Evolutionary conservation across 2,113 vertebrate genomes (phyloP), one percentile per base, ranked within the genome.

Genomic region (Collichthys lucidus): DNA sequence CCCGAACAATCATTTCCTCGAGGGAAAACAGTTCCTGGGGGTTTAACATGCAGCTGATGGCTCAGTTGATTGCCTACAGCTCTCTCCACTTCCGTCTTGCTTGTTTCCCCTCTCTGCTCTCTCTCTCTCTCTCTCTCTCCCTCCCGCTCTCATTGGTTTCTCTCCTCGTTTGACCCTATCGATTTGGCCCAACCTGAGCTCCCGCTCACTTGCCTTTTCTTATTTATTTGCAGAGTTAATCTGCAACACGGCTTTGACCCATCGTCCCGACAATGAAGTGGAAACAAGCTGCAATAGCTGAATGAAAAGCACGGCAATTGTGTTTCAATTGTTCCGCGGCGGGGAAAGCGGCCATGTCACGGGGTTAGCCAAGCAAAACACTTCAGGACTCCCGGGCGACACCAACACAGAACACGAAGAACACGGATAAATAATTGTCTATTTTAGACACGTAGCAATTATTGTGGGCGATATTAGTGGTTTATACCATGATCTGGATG

Each of bases 211-310:
- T 20, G 31, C 73, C 59, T 80, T 85, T 80, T 81, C 79, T 76
- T 91, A 85, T 92, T 93, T 88, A 89, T 86, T 91, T 90, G 83
- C 87, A 53, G 80, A 70, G 84, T 89, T 93, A 89, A 90, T 92
- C 74, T 87, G 84, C 76, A 83, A 35, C 74, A 19, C 73, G 70
- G 84, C 86, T 84, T 78, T 91, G 86, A 89, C 91, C 89, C 80
- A 77, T 84, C 57, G 55, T 86, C 65, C 82, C 55, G 57, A 80
- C 80, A 89, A 88, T 86, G 76, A 86, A 90, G 88, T 88, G 77
- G 79, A 77, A 90, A 92, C 86, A 73, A 89, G 69, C 82, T 4
- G 74, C 79, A 74, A 55, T 26, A 63, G 80, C 80, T 53, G 79
- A 86, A 88, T 86, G 72, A 85, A 89, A 82, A 89, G 76, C 72